Percentiles rank a stretch among this genome's conserved stretches.
These are phyloP conservation scores for Stomatorhinus walkeri DNA, from an alignment of 2,797 vertebrate genomes.

Conservation along the genomic window DNA sequence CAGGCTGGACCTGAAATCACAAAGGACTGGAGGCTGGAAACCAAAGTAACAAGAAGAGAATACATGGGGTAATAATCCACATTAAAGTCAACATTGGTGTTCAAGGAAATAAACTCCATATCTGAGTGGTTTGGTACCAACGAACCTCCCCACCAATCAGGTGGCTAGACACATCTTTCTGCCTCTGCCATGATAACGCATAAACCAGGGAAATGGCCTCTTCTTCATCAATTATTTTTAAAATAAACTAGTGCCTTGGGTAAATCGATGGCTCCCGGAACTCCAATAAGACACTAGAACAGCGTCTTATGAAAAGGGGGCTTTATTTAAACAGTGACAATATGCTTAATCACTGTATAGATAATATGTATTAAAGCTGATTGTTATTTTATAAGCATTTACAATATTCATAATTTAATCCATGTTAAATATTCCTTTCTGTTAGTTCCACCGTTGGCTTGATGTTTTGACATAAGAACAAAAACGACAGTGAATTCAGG, in stretches of 20 bases:
- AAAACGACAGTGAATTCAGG: not conserved
- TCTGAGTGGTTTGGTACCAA: not conserved
- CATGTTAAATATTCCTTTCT: slow-evolving; percentile 24
- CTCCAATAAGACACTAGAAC: not conserved
- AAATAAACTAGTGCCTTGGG: not conserved
- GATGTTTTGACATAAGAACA: not conserved
- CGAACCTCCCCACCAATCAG: not conserved
- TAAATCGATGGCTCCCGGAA: not conserved
- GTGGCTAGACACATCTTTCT: not conserved
- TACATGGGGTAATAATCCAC: not conserved
- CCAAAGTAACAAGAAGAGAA: not conserved
- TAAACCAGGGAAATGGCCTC: not conserved
- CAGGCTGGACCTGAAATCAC: not conserved
- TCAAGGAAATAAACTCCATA: not conserved
- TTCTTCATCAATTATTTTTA: not conserved
- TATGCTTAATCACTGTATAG: not conserved
- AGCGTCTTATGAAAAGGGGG: not conserved
- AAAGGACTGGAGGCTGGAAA: not conserved
- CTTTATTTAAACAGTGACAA: not conserved
- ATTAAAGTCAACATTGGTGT: not conserved
- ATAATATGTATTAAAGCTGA: not conserved
- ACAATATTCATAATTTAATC: not conserved
- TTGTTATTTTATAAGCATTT: not conserved
- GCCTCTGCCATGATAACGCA: not conserved
- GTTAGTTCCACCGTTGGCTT: slow-evolving; percentile 27